A percentile compares a stretch with the other conserved stretches of the same genome.
These are phyloP conservation scores for Umimayanthus chanpuru DNA, from an alignment of 92 coral and sea anemone genomes.

Conservation along the genomic window DNA sequence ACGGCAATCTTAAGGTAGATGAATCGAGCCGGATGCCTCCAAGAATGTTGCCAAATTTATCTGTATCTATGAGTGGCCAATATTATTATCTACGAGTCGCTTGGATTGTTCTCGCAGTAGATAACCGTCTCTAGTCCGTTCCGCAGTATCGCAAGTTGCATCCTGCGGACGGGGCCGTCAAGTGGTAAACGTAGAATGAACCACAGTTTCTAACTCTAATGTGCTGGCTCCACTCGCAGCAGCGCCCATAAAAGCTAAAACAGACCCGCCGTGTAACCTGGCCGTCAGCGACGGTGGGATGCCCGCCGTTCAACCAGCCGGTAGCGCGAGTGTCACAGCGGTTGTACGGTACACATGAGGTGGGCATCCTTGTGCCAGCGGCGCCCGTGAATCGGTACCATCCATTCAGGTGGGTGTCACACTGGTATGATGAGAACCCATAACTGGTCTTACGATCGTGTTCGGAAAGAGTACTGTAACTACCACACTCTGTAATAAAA, in stretches of 20 bases:
- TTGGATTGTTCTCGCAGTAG: too few relatives aligned
- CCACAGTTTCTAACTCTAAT: not conserved
- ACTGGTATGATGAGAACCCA: not conserved
- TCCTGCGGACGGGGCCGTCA: not conserved
- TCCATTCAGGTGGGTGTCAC: conserved; percentile 1
- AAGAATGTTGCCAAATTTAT: too few relatives aligned
- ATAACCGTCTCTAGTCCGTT: not conserved
- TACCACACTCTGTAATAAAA: not conserved
- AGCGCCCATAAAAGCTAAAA: not conserved
- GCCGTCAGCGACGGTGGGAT: not conserved
- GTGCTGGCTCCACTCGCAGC: not conserved
- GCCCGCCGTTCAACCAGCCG: not conserved
- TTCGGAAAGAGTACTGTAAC: not conserved
- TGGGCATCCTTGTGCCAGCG: not conserved
- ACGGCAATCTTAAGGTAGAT: too few relatives aligned
- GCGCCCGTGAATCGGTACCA: conserved; percentile 23
- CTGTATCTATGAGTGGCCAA: too few relatives aligned
- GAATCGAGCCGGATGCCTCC: too few relatives aligned
- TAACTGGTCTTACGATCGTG: conserved; percentile 9
- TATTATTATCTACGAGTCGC: too few relatives aligned
- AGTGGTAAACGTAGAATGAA: not conserved
- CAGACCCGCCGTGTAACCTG: not conserved
- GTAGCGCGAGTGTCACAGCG: not conserved
- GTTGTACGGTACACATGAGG: not conserved
- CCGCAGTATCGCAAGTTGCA: not conserved